A percentile compares a stretch with the other conserved stretches of the same genome.
These are phyloP conservation scores for Chiloscyllium punctatum DNA, from an alignment of 2,797 vertebrate species.

Conservation along the genomic window DNA sequence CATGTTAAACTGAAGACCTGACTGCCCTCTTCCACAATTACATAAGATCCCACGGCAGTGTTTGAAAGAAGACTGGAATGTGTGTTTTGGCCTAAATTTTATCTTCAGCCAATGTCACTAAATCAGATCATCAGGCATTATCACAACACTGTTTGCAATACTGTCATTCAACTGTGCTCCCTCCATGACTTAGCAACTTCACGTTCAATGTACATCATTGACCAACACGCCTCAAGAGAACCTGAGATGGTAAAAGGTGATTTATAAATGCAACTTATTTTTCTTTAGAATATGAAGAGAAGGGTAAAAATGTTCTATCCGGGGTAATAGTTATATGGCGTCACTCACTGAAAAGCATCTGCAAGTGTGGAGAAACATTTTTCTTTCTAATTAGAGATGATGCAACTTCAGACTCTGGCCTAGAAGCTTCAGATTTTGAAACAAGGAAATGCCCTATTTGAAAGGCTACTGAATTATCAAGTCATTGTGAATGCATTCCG, in stretches of 20 bases:
- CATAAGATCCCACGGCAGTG: background rate
- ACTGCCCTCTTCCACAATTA: background rate
- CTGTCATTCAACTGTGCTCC: background rate
- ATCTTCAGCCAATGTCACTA: background rate
- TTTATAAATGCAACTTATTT: background rate
- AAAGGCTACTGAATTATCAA: background rate
- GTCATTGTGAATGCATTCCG: background rate
- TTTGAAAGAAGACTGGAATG: background rate
- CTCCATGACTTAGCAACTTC: background rate
- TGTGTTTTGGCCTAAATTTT: background rate
- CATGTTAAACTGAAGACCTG: background rate
- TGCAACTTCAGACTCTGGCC: background rate
- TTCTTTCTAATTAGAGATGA: background rate
- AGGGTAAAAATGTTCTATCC: background rate
- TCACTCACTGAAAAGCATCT: background rate
- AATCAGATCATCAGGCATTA: background rate
- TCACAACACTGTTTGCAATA: background rate
- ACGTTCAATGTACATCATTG: background rate
- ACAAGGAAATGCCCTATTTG: background rate
- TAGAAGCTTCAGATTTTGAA: background rate
- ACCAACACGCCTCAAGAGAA: background rate
- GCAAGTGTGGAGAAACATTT: background rate
- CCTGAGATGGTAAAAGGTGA: background rate
- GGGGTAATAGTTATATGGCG: background rate
- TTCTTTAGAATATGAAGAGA: background rate